Conservation (phyloP, 2,888 invertebrate genomes). For the Lacanobia wlatinum region DNA sequence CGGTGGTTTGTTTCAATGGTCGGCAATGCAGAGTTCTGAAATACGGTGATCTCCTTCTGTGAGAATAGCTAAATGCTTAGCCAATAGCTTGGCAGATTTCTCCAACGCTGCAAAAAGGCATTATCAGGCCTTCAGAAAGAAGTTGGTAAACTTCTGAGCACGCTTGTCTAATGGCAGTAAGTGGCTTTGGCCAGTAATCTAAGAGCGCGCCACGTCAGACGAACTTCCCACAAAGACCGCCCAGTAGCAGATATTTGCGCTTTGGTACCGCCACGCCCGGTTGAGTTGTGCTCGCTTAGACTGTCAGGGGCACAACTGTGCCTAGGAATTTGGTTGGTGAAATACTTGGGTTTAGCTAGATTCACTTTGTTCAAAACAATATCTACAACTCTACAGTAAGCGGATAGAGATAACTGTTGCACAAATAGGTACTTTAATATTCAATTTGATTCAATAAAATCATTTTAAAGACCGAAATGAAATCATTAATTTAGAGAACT, state of each 20-base stretch:
- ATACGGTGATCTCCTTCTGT: no score
- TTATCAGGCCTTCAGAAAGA: not conserved
- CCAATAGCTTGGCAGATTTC: no score
- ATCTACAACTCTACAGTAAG: no score
- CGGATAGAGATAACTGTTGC: no score
- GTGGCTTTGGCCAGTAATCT: constrained; percentile 12
- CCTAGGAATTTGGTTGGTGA: not conserved
- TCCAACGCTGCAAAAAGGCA: no score
- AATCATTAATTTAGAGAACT: no score
- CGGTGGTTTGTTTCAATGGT: no score
- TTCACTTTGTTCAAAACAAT: not conserved
- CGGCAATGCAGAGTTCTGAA: no score
- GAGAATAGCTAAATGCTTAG: no score
- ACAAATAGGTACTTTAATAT: no score
- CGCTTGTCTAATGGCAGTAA: constrained; percentile 1
- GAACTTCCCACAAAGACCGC: constrained; percentile 36
- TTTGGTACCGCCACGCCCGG: not conserved
- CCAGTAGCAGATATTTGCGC: constrained; percentile 33
- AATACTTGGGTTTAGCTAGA: not conserved
- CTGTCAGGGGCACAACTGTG: constrained; percentile 14
- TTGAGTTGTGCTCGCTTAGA: constrained; percentile 1
- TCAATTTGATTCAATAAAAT: no score
- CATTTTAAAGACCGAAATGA: no score
- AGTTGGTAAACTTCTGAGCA: not conserved
- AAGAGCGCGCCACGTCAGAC: constrained; percentile 11